A percentile compares a stretch with the other conserved stretches of the same genome.
Conservation (phyloP, 2,113 vertebrate genomes). For the Gadus macrocephalus region DNA sequence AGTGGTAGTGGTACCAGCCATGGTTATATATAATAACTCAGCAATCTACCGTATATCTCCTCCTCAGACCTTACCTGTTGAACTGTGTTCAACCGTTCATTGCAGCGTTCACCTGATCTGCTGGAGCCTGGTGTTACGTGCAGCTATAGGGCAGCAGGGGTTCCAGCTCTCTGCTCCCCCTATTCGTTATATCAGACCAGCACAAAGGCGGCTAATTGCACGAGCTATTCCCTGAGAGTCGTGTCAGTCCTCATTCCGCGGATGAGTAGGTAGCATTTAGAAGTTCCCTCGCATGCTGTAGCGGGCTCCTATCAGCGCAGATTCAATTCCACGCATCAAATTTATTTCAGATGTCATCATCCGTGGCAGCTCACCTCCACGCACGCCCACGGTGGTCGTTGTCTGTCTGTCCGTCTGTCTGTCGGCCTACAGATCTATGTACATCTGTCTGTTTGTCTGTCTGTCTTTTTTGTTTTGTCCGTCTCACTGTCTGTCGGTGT, state of each 20-base stretch:
- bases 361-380: constrained; percentile 64
- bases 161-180: constrained; percentile 58
- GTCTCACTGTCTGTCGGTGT: too few species aligned
- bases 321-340: constrained; percentile 77
- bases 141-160: constrained; percentile 47
- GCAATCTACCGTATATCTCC: too few species aligned
- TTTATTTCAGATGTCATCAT: constrained; percentile 79
- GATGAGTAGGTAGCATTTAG: constrained; percentile 75
- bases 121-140: constrained; percentile 27
- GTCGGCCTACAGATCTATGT: too few species aligned
- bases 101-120: neutral
- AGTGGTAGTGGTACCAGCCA: too few species aligned
- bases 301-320: constrained; percentile 64
- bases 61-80: too few species aligned
- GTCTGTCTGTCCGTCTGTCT: too few species aligned
- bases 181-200: constrained; percentile 66
- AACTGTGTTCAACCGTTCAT: too few species aligned
- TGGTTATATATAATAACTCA: too few species aligned
- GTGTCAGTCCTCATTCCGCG: constrained; percentile 77
- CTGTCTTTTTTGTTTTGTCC: too few species aligned
- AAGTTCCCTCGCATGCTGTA: constrained; percentile 65
- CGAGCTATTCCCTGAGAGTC: constrained; percentile 71
- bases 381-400: too few species aligned
- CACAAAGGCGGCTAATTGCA: constrained; percentile 74
- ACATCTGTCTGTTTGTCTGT: too few species aligned